Conservation (phyloP, 2,113 vertebrate species). For the Peromyscus californicus region DNA sequence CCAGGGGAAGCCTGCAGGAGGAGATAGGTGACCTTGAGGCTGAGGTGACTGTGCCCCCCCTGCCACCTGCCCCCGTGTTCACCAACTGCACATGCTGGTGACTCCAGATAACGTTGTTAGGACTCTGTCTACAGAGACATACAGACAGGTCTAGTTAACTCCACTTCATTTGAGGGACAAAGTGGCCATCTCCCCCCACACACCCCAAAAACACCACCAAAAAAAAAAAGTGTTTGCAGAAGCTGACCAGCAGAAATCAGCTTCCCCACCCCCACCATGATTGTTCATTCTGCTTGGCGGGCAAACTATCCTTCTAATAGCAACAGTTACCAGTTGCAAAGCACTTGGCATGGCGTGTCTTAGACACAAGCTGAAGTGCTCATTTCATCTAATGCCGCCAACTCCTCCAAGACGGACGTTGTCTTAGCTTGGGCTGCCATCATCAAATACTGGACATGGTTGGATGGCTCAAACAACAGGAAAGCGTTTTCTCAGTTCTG, state of each 20-base stretch:
- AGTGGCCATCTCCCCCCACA: neutral
- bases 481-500: neutral
- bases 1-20: neutral
- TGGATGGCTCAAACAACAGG: neutral
- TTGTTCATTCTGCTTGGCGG: neutral
- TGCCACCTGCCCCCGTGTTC: neutral
- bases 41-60: neutral
- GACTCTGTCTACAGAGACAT: neutral
- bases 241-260: neutral
- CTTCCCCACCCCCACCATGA: neutral
- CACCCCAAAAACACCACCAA: too few species aligned
- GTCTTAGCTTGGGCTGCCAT: neutral
- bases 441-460: neutral
- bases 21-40: neutral
- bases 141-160: neutral
- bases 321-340: neutral
- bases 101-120: neutral
- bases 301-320: neutral
- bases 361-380: neutral
- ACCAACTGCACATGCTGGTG: neutral
- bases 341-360: neutral
- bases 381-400: neutral
- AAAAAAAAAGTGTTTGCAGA: neutral
- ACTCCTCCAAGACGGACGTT: neutral
- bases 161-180: conserved; percentile 18